These are phyloP conservation scores for Echinarachnius parma DNA, from an alignment of 53 echinoderm and acorn worm species.

Conservation along the genomic window DNA sequence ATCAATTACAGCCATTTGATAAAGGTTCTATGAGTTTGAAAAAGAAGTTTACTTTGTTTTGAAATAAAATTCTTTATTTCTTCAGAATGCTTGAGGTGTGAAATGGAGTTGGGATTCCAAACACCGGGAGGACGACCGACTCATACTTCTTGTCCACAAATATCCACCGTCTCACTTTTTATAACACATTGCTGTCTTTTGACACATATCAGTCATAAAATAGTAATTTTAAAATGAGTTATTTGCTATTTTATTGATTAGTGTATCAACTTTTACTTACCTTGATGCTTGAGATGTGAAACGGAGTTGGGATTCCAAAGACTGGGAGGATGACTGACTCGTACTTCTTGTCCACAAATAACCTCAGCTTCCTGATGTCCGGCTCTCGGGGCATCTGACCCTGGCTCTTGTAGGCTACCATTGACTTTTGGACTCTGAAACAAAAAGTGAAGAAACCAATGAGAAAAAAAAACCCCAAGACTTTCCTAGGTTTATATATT, in stretches of 20 bases:
- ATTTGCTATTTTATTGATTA: too few relatives aligned
- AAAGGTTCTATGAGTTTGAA: too few relatives aligned
- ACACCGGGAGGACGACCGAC: constrained; percentile 92
- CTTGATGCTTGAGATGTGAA: constrained; percentile 96
- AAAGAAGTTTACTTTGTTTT: too few relatives aligned
- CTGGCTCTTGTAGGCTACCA: constrained; percentile 77
- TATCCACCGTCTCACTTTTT: too few relatives aligned
- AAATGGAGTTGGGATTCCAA: constrained; percentile 86
- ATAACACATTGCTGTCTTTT: too few relatives aligned
- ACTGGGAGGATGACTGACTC: constrained; percentile 96
- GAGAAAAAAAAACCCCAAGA: too few relatives aligned
- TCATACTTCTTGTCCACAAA: constrained; percentile 97
- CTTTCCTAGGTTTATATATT: background rate
- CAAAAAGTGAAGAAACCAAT: too few relatives aligned
- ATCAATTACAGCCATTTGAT: too few relatives aligned
- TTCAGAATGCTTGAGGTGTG: constrained; percentile 94
- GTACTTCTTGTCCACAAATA: constrained; percentile 94
- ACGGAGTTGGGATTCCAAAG: constrained; percentile 86
- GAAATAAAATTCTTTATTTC: too few relatives aligned
- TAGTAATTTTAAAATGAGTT: too few relatives aligned
- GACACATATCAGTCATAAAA: too few relatives aligned
- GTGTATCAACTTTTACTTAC: too few relatives aligned
- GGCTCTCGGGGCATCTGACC: constrained; percentile 87
- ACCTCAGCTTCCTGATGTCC: constrained; percentile 71
- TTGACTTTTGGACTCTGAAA: constrained; percentile 78